Evolutionary conservation across 2,113 vertebrate genomes (phyloP), one percentile per base, ranked within the genome.

Genomic region (Megaleporinus macrocephalus): DNA sequence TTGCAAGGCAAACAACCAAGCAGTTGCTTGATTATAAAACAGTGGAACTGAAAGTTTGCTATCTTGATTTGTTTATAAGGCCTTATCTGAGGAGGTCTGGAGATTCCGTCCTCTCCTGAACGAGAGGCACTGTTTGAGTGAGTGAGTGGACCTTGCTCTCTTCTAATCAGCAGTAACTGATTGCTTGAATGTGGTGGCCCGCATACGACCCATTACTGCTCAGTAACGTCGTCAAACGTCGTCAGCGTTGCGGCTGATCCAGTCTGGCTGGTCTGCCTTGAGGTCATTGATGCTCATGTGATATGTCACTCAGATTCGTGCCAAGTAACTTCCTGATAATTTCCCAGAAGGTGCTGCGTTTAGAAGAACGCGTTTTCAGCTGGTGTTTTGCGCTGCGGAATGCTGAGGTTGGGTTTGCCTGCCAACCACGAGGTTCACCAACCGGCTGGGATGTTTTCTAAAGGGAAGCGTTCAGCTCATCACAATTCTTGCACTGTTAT

Each of bases 331-430:
- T 66, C 82, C 29, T 61, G 36, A 30, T 73, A 3, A 44, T 74
- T 81, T 81, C 62, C 65, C 74, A 27, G 27, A 49, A 78, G 24
- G 57, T 53, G 63, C 41, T 13, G 18, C 33, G 36, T 41, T 57
- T 36, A 47, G 41, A 22, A n/a, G 47, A 78, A 63, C 74, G 27
- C 4, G 66, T 73, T 41, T 15, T 16, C 5, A 44, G 29, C 66
- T 12, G 9, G 51, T n/a, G 36, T 78, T 41, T 36, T 53, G 11
- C 33, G 62, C 30, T 0, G 9, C 11, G 27, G 47, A 41, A 12
- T 55, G 61, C 18, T 79, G 27, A 74, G 41, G n/a, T 44, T 53
- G 6, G 29, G 41, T 61, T 16, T 65, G 44, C 24, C 18, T 47
- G 71, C 26, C 7, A 59, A 65, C 70, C 62, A 3, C 44, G 11